Conservation (phyloP, 1,140 invertebrate genomes). For the Diuraphis noxia region DNA sequence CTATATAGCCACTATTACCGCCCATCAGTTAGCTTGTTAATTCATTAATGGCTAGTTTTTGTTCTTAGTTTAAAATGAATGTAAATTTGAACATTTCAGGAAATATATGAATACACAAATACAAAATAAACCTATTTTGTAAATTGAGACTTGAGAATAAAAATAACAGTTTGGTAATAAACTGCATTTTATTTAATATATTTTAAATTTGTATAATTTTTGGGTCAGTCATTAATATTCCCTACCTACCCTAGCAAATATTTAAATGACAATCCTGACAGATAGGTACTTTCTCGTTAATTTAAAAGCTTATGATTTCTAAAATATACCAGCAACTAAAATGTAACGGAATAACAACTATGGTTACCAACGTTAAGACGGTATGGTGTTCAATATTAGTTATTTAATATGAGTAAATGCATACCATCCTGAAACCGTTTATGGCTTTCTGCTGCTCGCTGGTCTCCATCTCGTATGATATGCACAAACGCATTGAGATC, state of each 20-base stretch:
- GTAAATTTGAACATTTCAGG: not conserved
- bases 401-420: not conserved
- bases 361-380: not conserved
- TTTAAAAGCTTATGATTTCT: not conserved
- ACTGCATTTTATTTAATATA: too few species aligned
- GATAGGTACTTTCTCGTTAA: not conserved
- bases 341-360: not conserved
- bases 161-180: not conserved
- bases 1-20: too few species aligned
- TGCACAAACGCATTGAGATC: slow-evolving; percentile 14
- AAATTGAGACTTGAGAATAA: not conserved
- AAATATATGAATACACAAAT: not conserved
- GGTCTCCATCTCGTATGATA: not conserved
- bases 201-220: too few species aligned
- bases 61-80: not conserved
- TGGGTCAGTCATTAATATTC: too few species aligned
- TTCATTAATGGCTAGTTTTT: not conserved
- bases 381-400: not conserved
- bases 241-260: too few species aligned
- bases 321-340: not conserved
- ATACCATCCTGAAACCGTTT: slow-evolving; percentile 10
- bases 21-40: not conserved
- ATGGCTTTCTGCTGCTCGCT: not conserved
- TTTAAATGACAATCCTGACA: too few species aligned
- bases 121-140: not conserved